phyloP scores from a whole-genome alignment of 2,888 invertebrate genomes.

The Brachylomia viminalis region DNA sequence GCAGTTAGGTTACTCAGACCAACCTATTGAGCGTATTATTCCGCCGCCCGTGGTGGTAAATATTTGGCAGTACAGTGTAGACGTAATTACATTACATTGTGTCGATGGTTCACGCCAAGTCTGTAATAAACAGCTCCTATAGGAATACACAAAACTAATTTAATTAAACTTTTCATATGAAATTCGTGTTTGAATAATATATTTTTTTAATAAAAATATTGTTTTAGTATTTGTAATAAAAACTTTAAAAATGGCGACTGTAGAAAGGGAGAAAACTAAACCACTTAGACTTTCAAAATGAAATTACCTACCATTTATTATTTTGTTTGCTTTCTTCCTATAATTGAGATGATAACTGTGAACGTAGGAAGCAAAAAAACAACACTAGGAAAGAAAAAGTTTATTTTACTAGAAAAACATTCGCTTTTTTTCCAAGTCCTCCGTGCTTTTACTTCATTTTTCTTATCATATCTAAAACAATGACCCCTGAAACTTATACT shows the following conservation, averaged over 20 bases:
- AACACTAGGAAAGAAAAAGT: too few relatives aligned
- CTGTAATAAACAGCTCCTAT: conserved; percentile 24
- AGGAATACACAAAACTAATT: conserved; percentile 35
- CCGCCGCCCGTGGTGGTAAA: conserved; percentile 2
- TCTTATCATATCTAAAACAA: not conserved
- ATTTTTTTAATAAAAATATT: too few relatives aligned
- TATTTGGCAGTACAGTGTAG: conserved; percentile 21
- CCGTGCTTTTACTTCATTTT: not conserved
- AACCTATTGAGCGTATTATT: conserved; percentile 11
- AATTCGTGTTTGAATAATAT: not conserved
- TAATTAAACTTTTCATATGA: conserved; percentile 31
- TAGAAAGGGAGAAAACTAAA: not conserved
- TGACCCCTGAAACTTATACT: conserved; percentile 1
- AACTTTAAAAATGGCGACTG: not conserved
- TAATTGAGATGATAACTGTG: not conserved
- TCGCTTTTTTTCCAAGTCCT: too few relatives aligned
- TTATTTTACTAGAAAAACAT: too few relatives aligned
- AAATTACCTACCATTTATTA: not conserved
- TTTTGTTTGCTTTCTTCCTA: not conserved
- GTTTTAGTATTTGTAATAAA: not conserved
- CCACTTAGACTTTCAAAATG: not conserved
- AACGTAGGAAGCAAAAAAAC: too few relatives aligned
- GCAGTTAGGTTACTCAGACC: not conserved
- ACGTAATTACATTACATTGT: conserved; percentile 35
- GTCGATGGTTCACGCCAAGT: conserved; percentile 35